A percentile compares a stretch with the other conserved stretches of the same genome.
Conservation (phyloP, 2,888 invertebrate species). For the Suillia variegata region DNA sequence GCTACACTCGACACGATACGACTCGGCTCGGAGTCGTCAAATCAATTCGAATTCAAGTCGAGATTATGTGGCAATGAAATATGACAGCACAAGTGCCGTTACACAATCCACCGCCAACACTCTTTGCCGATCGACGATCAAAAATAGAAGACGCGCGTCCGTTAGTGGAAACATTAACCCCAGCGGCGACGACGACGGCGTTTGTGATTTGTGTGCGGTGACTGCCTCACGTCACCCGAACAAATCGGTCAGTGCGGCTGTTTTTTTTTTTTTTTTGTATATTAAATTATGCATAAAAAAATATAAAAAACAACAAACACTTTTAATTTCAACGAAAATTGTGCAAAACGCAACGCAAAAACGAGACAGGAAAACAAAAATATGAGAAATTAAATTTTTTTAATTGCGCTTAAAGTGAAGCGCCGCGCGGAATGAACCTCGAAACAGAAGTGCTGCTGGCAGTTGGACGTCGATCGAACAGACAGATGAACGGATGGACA, state of each 20-base stretch:
- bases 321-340: conserved; percentile 3
- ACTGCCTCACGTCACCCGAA: not conserved
- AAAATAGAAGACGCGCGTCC: not conserved
- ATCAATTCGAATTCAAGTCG: no score
- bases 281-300: no score
- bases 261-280: no score
- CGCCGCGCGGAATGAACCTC: not conserved
- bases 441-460: not conserved
- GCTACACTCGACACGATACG: no score
- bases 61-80: no score
- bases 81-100: not conserved
- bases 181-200: no score
- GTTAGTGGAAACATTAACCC: not conserved
- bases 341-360: not conserved
- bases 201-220: no score
- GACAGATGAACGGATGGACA: not conserved
- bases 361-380: not conserved
- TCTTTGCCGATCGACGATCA: not conserved
- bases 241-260: conserved; percentile 14
- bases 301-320: conserved; percentile 9
- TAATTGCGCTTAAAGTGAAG: not conserved
- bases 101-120: conserved; percentile 1
- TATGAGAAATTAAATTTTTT: not conserved
- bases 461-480: not conserved
- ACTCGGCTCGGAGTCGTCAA: no score